Conservation (phyloP, 2,888 invertebrate species). For the Philonicus albiceps region DNA sequence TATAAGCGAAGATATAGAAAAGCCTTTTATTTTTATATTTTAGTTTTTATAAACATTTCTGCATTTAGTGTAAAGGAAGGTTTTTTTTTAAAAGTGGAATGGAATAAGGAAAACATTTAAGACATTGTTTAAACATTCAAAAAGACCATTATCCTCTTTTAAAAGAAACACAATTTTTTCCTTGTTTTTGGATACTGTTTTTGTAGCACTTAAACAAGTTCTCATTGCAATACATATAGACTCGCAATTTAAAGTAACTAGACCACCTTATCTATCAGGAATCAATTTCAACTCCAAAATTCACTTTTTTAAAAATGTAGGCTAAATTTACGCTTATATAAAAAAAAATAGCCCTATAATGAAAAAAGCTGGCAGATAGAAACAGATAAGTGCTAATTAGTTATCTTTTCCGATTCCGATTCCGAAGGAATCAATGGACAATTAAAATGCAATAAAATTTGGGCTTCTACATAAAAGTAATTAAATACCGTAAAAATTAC, state of each 20-base stretch:
- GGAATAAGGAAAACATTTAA: background rate
- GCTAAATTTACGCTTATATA: no score
- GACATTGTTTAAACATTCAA: background rate
- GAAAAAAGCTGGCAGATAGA: background rate
- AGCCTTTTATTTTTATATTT: background rate
- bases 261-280: background rate
- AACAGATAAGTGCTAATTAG: background rate
- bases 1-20: constrained; percentile 11
- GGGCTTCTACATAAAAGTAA: background rate
- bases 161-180: background rate
- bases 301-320: no score
- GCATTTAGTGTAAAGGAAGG: background rate
- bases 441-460: background rate
- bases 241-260: no score
- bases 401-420: background rate
- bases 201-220: no score
- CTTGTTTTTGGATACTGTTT: background rate
- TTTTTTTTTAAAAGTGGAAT: background rate
- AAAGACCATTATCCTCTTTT: background rate
- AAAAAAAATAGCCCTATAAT: no score
- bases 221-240: no score
- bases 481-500: background rate
- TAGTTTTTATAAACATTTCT: background rate
- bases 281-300: background rate
- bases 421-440: background rate